Evolutionary conservation across 1,140 invertebrate genomes (phyloP), one percentile per base, ranked within the genome.

Genomic region (Phortica variegata): DNA sequence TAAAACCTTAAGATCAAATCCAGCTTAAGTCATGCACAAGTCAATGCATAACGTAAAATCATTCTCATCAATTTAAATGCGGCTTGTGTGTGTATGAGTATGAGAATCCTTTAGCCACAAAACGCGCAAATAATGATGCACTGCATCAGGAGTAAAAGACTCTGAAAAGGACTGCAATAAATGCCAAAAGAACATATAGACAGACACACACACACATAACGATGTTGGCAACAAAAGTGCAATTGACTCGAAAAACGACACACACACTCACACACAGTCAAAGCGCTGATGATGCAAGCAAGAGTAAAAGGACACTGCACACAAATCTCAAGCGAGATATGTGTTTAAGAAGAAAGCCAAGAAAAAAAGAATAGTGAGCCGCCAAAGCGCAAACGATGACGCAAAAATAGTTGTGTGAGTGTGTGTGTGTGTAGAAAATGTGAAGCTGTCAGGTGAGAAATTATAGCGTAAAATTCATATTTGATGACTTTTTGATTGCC

Each of bases 401-500:
- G 16, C 33, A 38, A 13, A 26, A 26, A 26, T 10, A 26, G 5
- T 26, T 26, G 10, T 26, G 10, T 26, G 23, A 26, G 10, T 6
- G 10, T 26, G 10, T 26, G 5, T 26, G 23, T 26, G 23, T 26
- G 23, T 26, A 26, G 10, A 26, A 26, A 26, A 26, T 26, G 23
- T 38, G 23, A 5, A 47, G 18, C 39, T 41, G 38, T 44, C 60
- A 60, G 61, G 61, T 63, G 54, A 65, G 63, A 65, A 65, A 63
- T 65, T 65, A 58, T 63, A 54, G 60, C 61, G 60, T 50, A 56
- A 65, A 65, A 65, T 65, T 65, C 62, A 65, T 65, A 65, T 65
- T 65, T 65, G 62, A 65, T 65, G 62, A 61, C 56, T 65, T 65
- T 65, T 65, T 65, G 62, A 65, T 65, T 65, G 58, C 62, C 55